Percentiles rank a stretch among this genome's conserved stretches.
phyloP scores from a whole-genome alignment of 2,113 vertebrate species.

The Festucalex cinctus region DNA sequence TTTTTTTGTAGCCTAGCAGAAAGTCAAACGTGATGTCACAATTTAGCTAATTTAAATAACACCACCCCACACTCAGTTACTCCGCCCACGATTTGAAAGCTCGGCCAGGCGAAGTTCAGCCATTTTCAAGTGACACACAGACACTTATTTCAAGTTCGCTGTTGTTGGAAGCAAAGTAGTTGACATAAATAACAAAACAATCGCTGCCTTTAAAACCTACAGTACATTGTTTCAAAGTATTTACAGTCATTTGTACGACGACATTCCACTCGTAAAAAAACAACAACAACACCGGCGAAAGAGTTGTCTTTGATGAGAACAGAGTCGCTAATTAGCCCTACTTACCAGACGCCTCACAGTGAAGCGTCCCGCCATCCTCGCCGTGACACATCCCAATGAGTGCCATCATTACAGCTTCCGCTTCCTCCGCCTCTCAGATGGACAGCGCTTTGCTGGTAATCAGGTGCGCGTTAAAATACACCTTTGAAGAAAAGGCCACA shows the following conservation, averaged over 20 bases:
- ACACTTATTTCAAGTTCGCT: too few relatives aligned
- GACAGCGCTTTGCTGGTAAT: constrained; percentile 47
- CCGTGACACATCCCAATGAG: constrained; percentile 58
- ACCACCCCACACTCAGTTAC: too few relatives aligned
- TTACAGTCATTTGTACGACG: constrained; percentile 32
- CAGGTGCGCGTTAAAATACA: constrained; percentile 48
- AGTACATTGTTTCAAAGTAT: constrained; percentile 15
- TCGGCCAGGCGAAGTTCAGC: too few relatives aligned
- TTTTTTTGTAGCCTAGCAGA: too few relatives aligned
- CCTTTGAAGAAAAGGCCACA: constrained; percentile 69
- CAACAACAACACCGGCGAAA: constrained; percentile 49
- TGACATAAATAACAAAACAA: not conserved
- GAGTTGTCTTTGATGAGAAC: constrained; percentile 61
- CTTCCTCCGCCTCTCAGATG: constrained; percentile 46
- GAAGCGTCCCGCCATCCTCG: constrained; percentile 34
- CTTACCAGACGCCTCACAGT: constrained; percentile 55
- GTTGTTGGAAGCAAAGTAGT: not conserved
- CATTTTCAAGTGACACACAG: too few relatives aligned
- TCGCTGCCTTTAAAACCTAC: not conserved
- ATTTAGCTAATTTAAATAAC: too few relatives aligned
- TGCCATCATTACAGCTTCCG: constrained; percentile 55
- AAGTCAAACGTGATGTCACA: too few relatives aligned
- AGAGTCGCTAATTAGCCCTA: constrained; percentile 63
- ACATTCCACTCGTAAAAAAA: constrained; percentile 37
- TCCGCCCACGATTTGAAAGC: too few relatives aligned